These are phyloP conservation scores for Condylura cristata DNA, from an alignment of 2,113 vertebrate species.

Conservation along the genomic window DNA sequence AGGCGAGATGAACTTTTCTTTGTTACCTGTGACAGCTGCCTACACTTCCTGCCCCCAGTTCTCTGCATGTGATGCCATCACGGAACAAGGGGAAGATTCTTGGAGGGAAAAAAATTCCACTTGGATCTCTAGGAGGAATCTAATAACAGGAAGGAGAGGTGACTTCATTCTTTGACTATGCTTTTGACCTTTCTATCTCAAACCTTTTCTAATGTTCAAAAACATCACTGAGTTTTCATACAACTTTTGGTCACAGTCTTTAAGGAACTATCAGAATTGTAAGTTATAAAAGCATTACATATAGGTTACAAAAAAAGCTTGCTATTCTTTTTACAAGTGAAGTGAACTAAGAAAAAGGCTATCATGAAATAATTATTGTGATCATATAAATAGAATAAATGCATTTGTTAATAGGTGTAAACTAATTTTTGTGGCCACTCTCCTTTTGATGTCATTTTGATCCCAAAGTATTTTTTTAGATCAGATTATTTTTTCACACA, in stretches of 20 bases:
- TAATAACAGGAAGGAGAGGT: not conserved
- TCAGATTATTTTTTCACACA: not conserved
- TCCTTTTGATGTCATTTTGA: slow-evolving; percentile 39
- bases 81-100: not conserved
- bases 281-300: not conserved
- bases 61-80: not conserved
- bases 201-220: not conserved
- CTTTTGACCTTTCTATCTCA: slow-evolving; percentile 17
- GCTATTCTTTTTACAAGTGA: not conserved
- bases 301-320: not conserved
- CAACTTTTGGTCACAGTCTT: not conserved
- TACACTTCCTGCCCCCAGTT: not conserved
- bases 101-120: not conserved
- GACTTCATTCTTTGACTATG: not conserved
- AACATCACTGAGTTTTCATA: not conserved
- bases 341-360: not conserved
- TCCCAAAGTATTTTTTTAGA: not conserved
- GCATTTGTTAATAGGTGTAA: not conserved
- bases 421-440: not conserved
- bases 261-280: slow-evolving; percentile 20
- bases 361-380: not conserved
- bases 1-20: not conserved
- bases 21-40: not conserved
- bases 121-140: not conserved
- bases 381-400: not conserved